Evolutionary conservation across 2,888 invertebrate genomes (phyloP), one percentile per base, ranked within the genome.

Genomic region (Platycnemis pennipes): DNA sequence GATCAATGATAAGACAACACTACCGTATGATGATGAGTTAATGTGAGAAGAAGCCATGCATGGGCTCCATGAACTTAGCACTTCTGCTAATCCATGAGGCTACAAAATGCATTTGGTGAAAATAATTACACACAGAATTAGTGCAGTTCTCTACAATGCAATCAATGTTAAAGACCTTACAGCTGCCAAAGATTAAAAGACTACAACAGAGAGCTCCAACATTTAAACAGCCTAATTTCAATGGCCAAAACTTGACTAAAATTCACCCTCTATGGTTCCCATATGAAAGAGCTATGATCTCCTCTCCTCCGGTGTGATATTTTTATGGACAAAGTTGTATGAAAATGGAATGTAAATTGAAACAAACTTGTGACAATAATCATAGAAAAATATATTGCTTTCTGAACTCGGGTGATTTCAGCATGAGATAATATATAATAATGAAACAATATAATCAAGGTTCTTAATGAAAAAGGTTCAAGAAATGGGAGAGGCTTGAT

Each of bases 31-130:
- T 44, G 91, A 63, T 63, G n/a, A 88, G 16, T 44, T 42, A 63
- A 42, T 42, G 26, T 56, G 26, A 91, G 63, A 91, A n/a, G 31
- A 91, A 91, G 91, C 91, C 91, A 91, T 91, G 91, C 91, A 31
- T 77, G 8, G 77, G 37, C 11, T 22, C n/a, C 26, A 63, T 49
- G 26, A 63, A 44, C 44, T 46, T 42, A 53, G 56, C 56, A 56
- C 42, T 37, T 37, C 56, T 63, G 44, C 88, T 56, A 63, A 31
- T 63, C 44, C 44, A 88, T 86, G 56, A 42, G 42, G 69, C 42
- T 88, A 45, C 77, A 85, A 85, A 2, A 85, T 26, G 77, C 42
- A 45, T 22, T 26, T 26, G 42, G 63, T 77, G 77, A 94, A 44
- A 94, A 42, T 4, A 69, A 42, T 45, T 13, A 56, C 63, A 45